Percentiles rank a stretch among this genome's conserved stretches.
Evolutionary conservation across 2,113 vertebrate species (phyloP).

Genomic region (Pygoscelis adeliae): DNA sequence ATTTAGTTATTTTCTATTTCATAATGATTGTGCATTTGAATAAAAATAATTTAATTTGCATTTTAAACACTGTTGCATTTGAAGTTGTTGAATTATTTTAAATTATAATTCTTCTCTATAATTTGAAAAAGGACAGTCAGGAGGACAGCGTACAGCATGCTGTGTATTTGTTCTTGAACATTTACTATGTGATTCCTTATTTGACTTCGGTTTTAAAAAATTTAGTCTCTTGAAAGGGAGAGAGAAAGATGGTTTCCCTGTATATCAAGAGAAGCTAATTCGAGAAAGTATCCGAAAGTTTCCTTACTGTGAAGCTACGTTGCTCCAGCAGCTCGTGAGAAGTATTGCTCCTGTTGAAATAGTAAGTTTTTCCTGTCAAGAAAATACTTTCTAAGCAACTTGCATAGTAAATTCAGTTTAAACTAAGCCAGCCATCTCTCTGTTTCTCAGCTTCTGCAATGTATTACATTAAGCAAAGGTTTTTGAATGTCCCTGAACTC

Average conservation of each 20-base stretch:
- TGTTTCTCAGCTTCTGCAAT: neutral
- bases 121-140: neutral
- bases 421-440: neutral
- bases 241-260: slow-evolving; percentile 88
- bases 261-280: slow-evolving; percentile 94
- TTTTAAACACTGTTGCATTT: neutral
- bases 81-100: neutral
- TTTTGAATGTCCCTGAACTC: neutral
- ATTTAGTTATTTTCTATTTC: neutral
- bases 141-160: neutral
- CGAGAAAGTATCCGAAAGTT: slow-evolving; percentile 95
- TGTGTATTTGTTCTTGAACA: neutral
- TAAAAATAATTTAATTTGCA: neutral
- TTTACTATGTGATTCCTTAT: neutral
- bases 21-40: neutral
- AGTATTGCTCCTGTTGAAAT: slow-evolving; percentile 97
- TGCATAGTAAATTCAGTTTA: neutral
- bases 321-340: slow-evolving; percentile 96
- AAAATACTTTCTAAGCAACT: neutral
- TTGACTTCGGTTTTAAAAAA: neutral
- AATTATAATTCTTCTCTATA: neutral
- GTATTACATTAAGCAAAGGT: neutral
- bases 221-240: slow-evolving; percentile 91
- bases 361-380: slow-evolving; percentile 76
- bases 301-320: slow-evolving; percentile 91